A percentile compares a stretch with the other conserved stretches of the same genome.
phyloP scores from a whole-genome alignment of 2,888 invertebrate genomes.

The Cynaeus angustus region DNA sequence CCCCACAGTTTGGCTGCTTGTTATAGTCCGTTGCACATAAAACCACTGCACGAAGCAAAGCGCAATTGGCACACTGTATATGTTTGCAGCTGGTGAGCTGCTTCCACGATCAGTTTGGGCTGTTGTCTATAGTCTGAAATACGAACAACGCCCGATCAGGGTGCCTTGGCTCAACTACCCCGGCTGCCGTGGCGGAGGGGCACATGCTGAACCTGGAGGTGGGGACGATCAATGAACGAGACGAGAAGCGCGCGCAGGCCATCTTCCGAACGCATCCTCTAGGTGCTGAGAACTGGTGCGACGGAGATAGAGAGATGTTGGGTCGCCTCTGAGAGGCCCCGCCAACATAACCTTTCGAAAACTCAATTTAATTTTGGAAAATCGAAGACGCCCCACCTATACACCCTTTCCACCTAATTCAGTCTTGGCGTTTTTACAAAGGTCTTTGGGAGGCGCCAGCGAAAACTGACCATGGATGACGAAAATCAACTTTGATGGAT shows the following conservation, averaged over 20 bases:
- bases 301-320: constrained; percentile 23
- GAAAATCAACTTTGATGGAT: background rate
- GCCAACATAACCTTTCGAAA: constrained; percentile 52
- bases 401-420: constrained; percentile 37
- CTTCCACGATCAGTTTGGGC: constrained; percentile 29
- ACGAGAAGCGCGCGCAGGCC: constrained; percentile 55
- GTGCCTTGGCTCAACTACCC: constrained; percentile 67
- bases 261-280: constrained; percentile 50
- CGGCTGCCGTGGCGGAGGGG: constrained; percentile 63
- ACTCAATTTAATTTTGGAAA: constrained; percentile 55
- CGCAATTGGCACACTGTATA: constrained; percentile 34
- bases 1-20: constrained; percentile 96
- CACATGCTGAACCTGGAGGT: constrained; percentile 58
- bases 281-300: constrained; percentile 6
- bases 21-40: constrained; percentile 68
- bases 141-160: constrained; percentile 67
- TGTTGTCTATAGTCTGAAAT: constrained; percentile 14
- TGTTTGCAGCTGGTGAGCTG: background rate
- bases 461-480: constrained; percentile 11
- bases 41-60: constrained; percentile 62
- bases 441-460: constrained; percentile 9
- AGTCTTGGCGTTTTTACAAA: constrained; percentile 31
- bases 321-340: constrained; percentile 35
- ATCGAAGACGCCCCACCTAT: constrained; percentile 49
- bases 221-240: constrained; percentile 69